These are phyloP conservation scores for Percopsis omiscomaycus DNA, from an alignment of 2,797 vertebrate species.

Conservation along the genomic window DNA sequence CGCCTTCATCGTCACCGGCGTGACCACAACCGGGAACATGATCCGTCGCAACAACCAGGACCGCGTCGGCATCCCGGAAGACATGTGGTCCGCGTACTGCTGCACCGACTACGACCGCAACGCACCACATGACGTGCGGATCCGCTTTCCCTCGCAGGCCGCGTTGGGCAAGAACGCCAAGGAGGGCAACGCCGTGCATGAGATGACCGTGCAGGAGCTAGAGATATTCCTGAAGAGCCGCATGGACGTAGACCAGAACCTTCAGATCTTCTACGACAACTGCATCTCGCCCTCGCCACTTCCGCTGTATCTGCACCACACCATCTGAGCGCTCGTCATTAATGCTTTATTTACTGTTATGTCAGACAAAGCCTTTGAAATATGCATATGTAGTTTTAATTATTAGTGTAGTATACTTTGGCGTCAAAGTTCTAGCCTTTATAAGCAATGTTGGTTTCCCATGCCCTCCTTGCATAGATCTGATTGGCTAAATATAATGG, in stretches of 20 bases:
- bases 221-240: constrained; percentile 64
- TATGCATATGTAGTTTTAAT: background rate
- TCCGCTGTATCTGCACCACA: constrained; percentile 69
- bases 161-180: constrained; percentile 70
- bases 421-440: too few relatives aligned
- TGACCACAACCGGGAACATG: constrained; percentile 70
- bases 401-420: background rate
- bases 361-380: background rate
- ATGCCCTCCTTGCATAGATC: too few relatives aligned
- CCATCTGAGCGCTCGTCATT: constrained; percentile 45
- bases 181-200: constrained; percentile 61
- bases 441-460: too few relatives aligned
- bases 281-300: constrained; percentile 74
- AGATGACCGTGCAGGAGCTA: constrained; percentile 68
- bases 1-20: constrained; percentile 69
- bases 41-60: constrained; percentile 75
- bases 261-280: constrained; percentile 77
- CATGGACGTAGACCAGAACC: constrained; percentile 67
- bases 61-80: constrained; percentile 71
- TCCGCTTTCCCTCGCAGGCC: constrained; percentile 63
- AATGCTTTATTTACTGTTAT: too few relatives aligned
- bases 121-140: constrained; percentile 57
- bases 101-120: constrained; percentile 75
- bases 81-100: constrained; percentile 76
- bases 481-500: too few relatives aligned